Evolutionary conservation across 1,140 invertebrate species (phyloP), one percentile per base, ranked within the genome.

Genomic region (Eurytemora carolleeae): DNA sequence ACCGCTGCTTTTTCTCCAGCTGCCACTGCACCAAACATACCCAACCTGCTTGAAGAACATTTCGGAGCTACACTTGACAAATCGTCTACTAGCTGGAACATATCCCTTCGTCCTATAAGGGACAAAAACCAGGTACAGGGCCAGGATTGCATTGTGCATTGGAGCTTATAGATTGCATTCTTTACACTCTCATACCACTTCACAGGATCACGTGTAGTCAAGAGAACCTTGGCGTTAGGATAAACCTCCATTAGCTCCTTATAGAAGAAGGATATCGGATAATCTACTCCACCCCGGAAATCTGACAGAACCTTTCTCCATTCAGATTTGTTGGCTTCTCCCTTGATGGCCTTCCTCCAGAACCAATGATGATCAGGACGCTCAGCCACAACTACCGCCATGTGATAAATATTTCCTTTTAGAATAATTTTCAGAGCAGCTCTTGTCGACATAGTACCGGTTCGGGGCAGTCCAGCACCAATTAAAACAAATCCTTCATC

Each of bases 191-290:
- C 7, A 44, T 44, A 44, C 31, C 31, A 44, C n/a, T 44, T 44
- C 31, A 12, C n/a, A n/a, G 31, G 31, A n/a, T 44, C 31, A 12
- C 31, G 31, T 7, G n/a, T n/a, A 44, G 7, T 44, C n/a, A 44
- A n/a, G n/a, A 44, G 7, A 44, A 44, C 31, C 31, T 44, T 44
- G n/a, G 31, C 31, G n/a, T 44, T 44, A 12, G 31, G 31, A 44
- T 44, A 44, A 44, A n/a, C 31, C n/a, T 44, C n/a, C 7, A 12
- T 12, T 12, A 44, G 7, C n/a, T 44, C 31, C 58, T 31, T 24
- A n/a, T 59, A 59, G 25, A 59, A 59, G 23, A 59, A 25, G 25
- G 58, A 59, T 25, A 59, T 31, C 17, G 58, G 58, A 31, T 24
- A 59, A 31, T 59, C 58, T n/a, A 59, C 21, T 25, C 58, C 58